Conservation (phyloP, 2,797 vertebrate species). For the Spondyliosoma cantharus region DNA sequence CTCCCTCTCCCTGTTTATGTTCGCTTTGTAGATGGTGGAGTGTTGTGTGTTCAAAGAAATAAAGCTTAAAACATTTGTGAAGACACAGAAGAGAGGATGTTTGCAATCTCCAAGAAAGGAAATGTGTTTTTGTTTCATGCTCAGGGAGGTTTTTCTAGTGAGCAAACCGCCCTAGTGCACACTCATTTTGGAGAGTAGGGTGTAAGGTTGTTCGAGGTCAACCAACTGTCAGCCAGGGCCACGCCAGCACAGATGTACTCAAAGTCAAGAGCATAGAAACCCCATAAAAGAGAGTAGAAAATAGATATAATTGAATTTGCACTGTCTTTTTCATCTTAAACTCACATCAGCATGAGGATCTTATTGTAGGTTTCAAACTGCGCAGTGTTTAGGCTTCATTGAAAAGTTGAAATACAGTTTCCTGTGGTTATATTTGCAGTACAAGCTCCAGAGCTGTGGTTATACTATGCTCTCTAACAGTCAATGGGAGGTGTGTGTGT, state of each 20-base stretch:
- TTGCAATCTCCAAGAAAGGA: conserved; percentile 62
- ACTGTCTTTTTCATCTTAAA: background rate
- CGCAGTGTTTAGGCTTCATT: conserved; percentile 26
- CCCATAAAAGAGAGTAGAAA: background rate
- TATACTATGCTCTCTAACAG: conserved; percentile 64
- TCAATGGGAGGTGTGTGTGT: conserved; percentile 63
- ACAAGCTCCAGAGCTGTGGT: conserved; percentile 70
- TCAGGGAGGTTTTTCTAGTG: conserved; percentile 53
- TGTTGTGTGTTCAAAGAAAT: conserved; percentile 18
- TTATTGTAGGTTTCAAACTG: conserved; percentile 17
- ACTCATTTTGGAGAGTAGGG: conserved; percentile 25
- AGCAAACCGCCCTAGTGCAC: conserved; percentile 46
- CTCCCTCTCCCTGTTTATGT: conserved; percentile 13
- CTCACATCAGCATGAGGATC: background rate
- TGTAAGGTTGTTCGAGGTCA: conserved; percentile 64
- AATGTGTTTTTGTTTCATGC: conserved; percentile 55
- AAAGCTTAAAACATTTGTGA: conserved; percentile 37
- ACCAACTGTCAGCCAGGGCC: conserved; percentile 37
- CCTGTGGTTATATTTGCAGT: conserved; percentile 77
- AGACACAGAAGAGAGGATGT: conserved; percentile 41
- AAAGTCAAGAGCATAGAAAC: background rate
- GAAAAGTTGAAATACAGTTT: conserved; percentile 71
- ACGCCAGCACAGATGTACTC: background rate
- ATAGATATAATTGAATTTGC: background rate
- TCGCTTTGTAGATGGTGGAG: conserved; percentile 11